These are phyloP conservation scores for Pterostichus madidus DNA, from an alignment of 2,888 invertebrate species.

Conservation along the genomic window DNA sequence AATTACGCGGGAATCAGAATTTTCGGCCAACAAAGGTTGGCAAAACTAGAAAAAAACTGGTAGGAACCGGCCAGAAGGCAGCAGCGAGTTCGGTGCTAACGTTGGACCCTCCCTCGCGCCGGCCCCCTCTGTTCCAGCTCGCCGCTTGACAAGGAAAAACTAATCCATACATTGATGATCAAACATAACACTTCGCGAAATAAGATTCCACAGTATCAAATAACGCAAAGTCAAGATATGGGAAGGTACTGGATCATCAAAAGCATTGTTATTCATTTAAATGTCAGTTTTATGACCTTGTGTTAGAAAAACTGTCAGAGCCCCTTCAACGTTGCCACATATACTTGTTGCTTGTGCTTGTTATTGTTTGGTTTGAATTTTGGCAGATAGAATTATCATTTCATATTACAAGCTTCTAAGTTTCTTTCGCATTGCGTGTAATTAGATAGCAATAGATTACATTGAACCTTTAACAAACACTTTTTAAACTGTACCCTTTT, in stretches of 20 bases:
- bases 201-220: slow-evolving; percentile 8
- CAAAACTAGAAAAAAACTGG: slow-evolving; percentile 54
- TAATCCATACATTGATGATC: slow-evolving; percentile 17
- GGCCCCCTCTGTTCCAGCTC: background rate
- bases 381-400: background rate
- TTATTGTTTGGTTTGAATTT: background rate
- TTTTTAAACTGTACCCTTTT: background rate
- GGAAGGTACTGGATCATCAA: slow-evolving; percentile 22
- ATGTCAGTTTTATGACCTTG: slow-evolving; percentile 65
- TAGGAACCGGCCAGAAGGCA: slow-evolving; percentile 61
- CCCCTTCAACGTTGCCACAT: slow-evolving; percentile 48
- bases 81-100: slow-evolving; percentile 47
- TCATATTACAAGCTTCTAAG: background rate
- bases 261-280: slow-evolving; percentile 61
- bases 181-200: slow-evolving; percentile 22
- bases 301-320: slow-evolving; percentile 60
- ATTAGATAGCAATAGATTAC: background rate
- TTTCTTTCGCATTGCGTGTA: too few species aligned
- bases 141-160: slow-evolving; percentile 8
- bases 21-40: slow-evolving; percentile 60
- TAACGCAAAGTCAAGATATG: slow-evolving; percentile 10
- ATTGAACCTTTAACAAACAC: background rate
- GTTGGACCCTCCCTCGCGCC: slow-evolving; percentile 28
- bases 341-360: slow-evolving; percentile 45
- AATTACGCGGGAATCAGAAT: slow-evolving; percentile 62